Base-by-base conservation (phyloP, 23 tunicate genomes). In the Trididemnum clinides region DNA sequence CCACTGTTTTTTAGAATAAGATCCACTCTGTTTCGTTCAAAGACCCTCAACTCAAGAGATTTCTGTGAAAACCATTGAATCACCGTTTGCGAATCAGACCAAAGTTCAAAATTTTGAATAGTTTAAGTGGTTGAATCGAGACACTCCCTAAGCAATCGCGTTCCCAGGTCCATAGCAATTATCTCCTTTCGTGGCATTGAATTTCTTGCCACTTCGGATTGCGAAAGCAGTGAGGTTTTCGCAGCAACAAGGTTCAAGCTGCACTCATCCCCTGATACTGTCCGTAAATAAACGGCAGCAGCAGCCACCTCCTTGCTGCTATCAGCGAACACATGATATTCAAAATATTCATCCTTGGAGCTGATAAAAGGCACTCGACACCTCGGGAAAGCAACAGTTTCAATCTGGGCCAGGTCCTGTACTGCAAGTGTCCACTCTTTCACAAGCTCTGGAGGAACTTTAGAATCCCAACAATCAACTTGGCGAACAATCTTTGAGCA, bases 101-200 rank as follows among this genome's bases (percentile, higher is more conserved):
- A 66, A 4, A 66, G 36, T 31, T 66, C 75, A 31, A 10, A 66
- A 32, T 66, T 31, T 3, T 29, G 2, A 10, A 31, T 31, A 3
- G 10, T 6, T 20, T 29, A 66, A 31, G 75, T 28, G 5, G 75
- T 66, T 29, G 75, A 20, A 28, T 31, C 37, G 12, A 66, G 37
- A 37, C 75, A 66, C 37, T 66, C 75, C 37, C n/a, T 66, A 15
- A 31, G 37, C 6, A 32, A 23, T 29, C 75, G 75, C 5, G 75
- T 23, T 28, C 75, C 75, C 30, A 32, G 75, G n/a, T 66, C 37
- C n/a, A 66, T 6, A 10, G 37, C 37, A 3, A 28, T 28, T 10
- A 66, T 66, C 31, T 66, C 75, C n/a, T 66, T 66, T 20, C 75
- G 75, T 3, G 36, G 75, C 37, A 6, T 66, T 3, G 75, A 66